phyloP scores from a whole-genome alignment of 1,140 invertebrate species.

The Arion vulgaris region DNA sequence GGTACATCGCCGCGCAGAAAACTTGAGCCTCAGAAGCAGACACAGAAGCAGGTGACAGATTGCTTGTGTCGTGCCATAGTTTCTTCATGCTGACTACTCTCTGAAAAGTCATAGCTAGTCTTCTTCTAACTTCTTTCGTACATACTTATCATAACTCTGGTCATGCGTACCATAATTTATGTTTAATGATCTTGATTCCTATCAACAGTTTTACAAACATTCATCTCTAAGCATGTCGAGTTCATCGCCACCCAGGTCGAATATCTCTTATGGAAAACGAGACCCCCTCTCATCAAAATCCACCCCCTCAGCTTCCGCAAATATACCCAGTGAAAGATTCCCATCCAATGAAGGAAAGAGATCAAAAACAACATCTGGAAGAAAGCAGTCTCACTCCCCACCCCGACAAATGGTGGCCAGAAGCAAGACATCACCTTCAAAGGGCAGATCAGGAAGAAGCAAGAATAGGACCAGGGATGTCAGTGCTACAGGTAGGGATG shows the following conservation, averaged over 20 bases:
- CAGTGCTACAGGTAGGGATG: neutral
- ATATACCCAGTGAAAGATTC: neutral
- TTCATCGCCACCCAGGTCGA: neutral
- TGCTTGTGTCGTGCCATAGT: too few species aligned
- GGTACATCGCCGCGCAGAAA: too few species aligned
- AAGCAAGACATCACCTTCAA: neutral
- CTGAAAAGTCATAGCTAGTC: too few species aligned
- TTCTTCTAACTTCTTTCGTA: too few species aligned
- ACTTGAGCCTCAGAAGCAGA: too few species aligned
- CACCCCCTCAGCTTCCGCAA: neutral
- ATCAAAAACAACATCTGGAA: neutral
- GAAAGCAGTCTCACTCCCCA: conserved; percentile 31
- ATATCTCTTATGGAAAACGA: neutral
- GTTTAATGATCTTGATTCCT: neutral
- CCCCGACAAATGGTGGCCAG: neutral
- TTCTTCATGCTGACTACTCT: too few species aligned
- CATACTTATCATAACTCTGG: too few species aligned
- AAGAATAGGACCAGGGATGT: neutral
- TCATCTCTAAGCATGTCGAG: neutral
- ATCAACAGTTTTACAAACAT: neutral
- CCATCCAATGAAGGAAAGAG: neutral
- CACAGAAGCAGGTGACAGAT: too few species aligned
- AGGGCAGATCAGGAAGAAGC: neutral
- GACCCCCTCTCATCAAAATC: neutral
- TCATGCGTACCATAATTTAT: too few species aligned